Evolutionary conservation across 2,888 invertebrate species (phyloP).

Genomic region (Pherbina coryleti): DNA sequence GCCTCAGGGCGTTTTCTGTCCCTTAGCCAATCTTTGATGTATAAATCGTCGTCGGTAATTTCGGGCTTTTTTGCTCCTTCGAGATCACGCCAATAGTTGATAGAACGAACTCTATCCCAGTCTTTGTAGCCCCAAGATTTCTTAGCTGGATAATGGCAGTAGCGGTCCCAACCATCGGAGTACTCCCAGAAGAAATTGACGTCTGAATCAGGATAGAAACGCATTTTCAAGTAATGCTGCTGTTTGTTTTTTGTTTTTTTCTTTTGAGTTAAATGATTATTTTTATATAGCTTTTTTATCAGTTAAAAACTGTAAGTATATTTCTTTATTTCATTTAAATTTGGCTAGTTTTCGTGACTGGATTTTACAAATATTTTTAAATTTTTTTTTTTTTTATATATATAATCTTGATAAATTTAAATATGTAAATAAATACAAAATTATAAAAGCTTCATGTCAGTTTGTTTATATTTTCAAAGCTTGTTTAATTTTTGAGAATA

Average conservation of each 20-base stretch:
- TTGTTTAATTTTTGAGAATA: not conserved
- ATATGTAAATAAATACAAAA: not conserved
- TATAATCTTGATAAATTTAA: not conserved
- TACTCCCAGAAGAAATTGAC: conserved; percentile 54
- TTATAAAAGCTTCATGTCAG: not conserved
- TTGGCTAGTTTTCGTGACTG: not conserved
- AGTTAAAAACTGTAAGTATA: too few species aligned
- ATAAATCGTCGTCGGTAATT: not conserved
- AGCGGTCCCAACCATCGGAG: conserved; percentile 52
- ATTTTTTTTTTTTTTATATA: not conserved
- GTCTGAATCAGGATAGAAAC: conserved; percentile 53
- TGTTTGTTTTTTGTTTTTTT: not conserved
- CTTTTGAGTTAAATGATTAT: not conserved
- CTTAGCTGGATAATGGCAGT: conserved; percentile 47
- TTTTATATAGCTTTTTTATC: not conserved
- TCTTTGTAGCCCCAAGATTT: conserved; percentile 55
- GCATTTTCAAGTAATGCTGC: conserved; percentile 48
- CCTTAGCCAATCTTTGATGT: conserved; percentile 45
- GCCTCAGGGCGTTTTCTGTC: conserved; percentile 55
- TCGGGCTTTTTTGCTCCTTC: not conserved
- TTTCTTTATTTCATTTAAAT: not conserved
- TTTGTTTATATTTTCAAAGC: conserved; percentile 2
- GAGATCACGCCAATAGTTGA: conserved; percentile 58
- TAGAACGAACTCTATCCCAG: conserved; percentile 38
- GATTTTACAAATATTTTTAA: not conserved